Evolutionary conservation across 2,888 invertebrate genomes (phyloP).

Genomic region (Netelia melanura): DNA sequence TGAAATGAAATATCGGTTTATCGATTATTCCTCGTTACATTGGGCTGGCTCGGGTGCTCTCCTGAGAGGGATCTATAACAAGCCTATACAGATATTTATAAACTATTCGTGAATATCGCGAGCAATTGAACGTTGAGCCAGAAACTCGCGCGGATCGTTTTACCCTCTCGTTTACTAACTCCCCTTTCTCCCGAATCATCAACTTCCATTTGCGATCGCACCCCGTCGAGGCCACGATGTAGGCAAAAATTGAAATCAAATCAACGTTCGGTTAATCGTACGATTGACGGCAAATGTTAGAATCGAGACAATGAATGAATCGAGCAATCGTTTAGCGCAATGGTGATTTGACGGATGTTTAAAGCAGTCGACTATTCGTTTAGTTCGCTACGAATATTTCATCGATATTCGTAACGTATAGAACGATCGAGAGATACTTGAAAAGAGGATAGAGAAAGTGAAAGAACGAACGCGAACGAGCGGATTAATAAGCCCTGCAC

Average conservation of each 20-base stretch:
- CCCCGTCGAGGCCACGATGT: background rate
- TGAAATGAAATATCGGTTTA: slow-evolving; percentile 64
- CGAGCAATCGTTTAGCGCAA: background rate
- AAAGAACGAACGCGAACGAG: background rate
- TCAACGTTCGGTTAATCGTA: slow-evolving; percentile 27
- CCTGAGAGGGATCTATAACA: slow-evolving; percentile 16
- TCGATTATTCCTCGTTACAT: slow-evolving; percentile 64
- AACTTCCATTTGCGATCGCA: slow-evolving; percentile 4
- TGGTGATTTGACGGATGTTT: background rate
- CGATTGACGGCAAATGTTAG: background rate
- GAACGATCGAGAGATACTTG: background rate
- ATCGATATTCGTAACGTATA: background rate
- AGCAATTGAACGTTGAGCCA: slow-evolving; percentile 36
- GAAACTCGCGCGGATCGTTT: background rate
- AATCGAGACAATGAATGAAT: background rate
- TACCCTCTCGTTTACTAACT: background rate
- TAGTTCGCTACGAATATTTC: background rate
- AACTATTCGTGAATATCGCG: slow-evolving; percentile 29
- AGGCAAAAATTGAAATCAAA: slow-evolving; percentile 30
- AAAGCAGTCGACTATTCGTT: slow-evolving; percentile 18
- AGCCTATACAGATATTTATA: background rate
- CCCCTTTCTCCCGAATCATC: slow-evolving; percentile 9
- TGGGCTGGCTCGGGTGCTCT: slow-evolving; percentile 6
- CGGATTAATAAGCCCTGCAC: slow-evolving; percentile 6
- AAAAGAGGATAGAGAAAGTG: background rate